Evolutionary conservation across 2,888 invertebrate species (phyloP), one percentile per base, ranked within the genome.

Genomic region (Noctua pronuba): DNA sequence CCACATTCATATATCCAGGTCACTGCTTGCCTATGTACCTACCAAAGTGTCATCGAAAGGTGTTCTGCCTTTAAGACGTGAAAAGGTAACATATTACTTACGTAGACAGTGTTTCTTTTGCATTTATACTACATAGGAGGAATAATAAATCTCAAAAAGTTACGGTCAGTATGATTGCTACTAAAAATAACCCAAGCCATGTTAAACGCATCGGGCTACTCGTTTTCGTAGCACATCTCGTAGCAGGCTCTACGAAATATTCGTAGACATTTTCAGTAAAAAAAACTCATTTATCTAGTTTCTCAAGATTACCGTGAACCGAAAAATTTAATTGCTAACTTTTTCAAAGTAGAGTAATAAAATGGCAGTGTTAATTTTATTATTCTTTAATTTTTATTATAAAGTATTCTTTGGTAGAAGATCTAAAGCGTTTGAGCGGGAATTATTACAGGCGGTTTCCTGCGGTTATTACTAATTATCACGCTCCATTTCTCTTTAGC

Each of bases 401-500:
- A 55, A 71, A n/a, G 13, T 31, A 62, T 72, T 74, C 70, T 77
- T 60, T 60, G 38, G 60, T 82, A 35, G 66, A 70, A 72, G 68
- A 75, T 76, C 78, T 70, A 24, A 83, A 73, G 69, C 74, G 66
- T 74, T 77, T 60, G 66, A 52, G 64, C 74, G 75, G 69, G 78
- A 73, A 84, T 84, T 84, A 84, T 86, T 73, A 70, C 70, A 83
- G 86, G 68, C 73, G 73, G 70, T 67, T 78, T 84, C 75, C 84
- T 71, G 24, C 74, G 73, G 74, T 84, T 84, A 83, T 86, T 75
- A 77, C 74, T 66, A 67, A 84, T 78, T 83, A 77, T 86, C 84
- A 75, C 73, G 84, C 78, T 86, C 84, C 66, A 84, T 86, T 84
- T 83, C 31, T 58, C 75, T 60, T 62, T 49, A 73, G n/a, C 52